phyloP scores from a whole-genome alignment of 64 coral and sea anemone genomes.

The Montipora capricornis region DNA sequence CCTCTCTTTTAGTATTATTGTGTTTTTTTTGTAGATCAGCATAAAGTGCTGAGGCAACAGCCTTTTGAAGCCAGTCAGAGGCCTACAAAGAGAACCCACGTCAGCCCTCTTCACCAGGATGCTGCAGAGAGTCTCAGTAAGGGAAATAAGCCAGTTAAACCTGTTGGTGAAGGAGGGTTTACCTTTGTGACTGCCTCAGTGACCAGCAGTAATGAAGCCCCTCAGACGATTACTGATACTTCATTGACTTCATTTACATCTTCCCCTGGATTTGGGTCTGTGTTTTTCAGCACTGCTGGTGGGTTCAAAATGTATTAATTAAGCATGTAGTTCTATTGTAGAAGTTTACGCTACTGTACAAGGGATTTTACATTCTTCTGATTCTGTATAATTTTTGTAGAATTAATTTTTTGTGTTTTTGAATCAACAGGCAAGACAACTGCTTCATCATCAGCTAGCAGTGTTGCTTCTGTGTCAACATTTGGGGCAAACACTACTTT shows the following conservation, averaged over 20 bases:
- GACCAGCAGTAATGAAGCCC: not conserved
- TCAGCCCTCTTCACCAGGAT: conserved; percentile 28
- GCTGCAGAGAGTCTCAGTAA: not conserved
- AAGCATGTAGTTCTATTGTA: not conserved
- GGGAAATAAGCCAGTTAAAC: not conserved
- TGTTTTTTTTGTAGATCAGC: not conserved
- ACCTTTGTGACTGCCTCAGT: not conserved
- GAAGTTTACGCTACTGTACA: too few relatives aligned
- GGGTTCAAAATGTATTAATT: not conserved
- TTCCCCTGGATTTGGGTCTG: not conserved
- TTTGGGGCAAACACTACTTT: not conserved
- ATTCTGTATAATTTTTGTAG: too few relatives aligned
- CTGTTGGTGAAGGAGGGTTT: not conserved
- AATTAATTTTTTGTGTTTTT: not conserved
- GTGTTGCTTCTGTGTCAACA: not conserved
- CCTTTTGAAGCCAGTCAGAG: not conserved
- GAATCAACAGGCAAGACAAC: not conserved
- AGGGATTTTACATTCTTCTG: too few relatives aligned
- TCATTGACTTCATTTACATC: not conserved
- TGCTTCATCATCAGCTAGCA: not conserved
- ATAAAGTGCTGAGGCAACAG: not conserved
- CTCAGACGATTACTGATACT: not conserved
- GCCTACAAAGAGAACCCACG: conserved; percentile 27
- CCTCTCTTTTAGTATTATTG: too few relatives aligned
- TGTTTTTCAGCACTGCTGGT: not conserved